phyloP scores from a whole-genome alignment of 1,140 invertebrate genomes.

The Drosophila gunungcola region DNA sequence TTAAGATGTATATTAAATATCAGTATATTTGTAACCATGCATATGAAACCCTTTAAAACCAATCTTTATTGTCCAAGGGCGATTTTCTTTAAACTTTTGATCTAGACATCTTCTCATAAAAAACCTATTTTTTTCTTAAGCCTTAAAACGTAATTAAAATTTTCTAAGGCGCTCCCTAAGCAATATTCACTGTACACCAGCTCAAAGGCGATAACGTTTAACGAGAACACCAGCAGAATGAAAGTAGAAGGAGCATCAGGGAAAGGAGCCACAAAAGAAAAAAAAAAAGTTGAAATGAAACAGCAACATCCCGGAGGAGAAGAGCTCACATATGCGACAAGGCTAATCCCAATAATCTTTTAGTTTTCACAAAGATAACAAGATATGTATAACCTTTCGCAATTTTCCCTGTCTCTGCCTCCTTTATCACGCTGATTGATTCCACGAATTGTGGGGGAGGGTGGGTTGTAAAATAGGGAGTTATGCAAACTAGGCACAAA shows the following conservation, averaged over 20 bases:
- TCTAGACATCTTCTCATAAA: not conserved
- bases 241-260: constrained; percentile 6
- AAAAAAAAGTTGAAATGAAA: constrained; percentile 5
- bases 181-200: constrained; percentile 7
- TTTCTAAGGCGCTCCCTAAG: too few species aligned
- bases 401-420: not conserved
- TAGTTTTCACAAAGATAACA: constrained; percentile 49
- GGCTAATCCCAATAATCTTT: constrained; percentile 56
- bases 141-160: too few species aligned
- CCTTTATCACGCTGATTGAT: constrained; percentile 29
- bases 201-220: constrained; percentile 7
- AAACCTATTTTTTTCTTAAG: too few species aligned
- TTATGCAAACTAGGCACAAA: constrained; percentile 34
- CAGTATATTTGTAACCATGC: too few species aligned
- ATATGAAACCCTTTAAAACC: too few species aligned
- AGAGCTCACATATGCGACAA: constrained; percentile 15
- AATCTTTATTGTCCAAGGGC: not conserved
- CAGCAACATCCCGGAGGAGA: not conserved
- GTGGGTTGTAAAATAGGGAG: not conserved
- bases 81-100: not conserved
- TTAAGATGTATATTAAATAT: too few species aligned
- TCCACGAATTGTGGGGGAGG: not conserved
- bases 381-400: constrained; percentile 1
- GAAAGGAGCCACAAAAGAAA: not conserved
- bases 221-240: constrained; percentile 14